Conservation (phyloP, 2,113 vertebrate genomes). For the Gracilinanus agilis region DNA sequence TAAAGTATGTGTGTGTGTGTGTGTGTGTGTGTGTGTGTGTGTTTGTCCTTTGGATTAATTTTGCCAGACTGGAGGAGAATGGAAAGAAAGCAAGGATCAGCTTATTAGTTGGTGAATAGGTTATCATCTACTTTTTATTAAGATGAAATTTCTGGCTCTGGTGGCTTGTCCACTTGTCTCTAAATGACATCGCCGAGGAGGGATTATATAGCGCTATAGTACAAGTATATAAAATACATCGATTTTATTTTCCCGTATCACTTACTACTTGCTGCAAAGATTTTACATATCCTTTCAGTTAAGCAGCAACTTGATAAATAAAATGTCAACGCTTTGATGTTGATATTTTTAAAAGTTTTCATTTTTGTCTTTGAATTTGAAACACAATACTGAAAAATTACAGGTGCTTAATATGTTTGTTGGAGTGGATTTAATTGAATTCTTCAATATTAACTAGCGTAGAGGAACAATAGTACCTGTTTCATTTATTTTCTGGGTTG, state of each 20-base stretch:
- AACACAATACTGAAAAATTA: background rate
- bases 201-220: background rate
- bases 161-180: background rate
- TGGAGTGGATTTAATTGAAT: constrained; percentile 4
- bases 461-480: constrained; percentile 56
- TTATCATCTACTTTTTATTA: background rate
- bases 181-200: background rate
- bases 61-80: background rate
- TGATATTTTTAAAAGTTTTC: constrained; percentile 56
- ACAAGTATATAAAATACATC: background rate
- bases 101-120: background rate
- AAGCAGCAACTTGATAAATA: background rate
- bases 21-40: too few relatives aligned
- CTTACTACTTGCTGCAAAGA: background rate
- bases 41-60: background rate
- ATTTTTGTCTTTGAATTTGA: background rate
- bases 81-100: background rate
- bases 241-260: background rate
- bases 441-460: constrained; percentile 60
- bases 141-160: background rate
- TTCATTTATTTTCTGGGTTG: constrained; percentile 64
- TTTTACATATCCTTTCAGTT: background rate
- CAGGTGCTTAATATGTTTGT: background rate
- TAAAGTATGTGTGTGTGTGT: too few relatives aligned
- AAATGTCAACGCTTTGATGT: constrained; percentile 34